Evolutionary conservation across 2,888 invertebrate species (phyloP).

Genomic region (Automeris io): DNA sequence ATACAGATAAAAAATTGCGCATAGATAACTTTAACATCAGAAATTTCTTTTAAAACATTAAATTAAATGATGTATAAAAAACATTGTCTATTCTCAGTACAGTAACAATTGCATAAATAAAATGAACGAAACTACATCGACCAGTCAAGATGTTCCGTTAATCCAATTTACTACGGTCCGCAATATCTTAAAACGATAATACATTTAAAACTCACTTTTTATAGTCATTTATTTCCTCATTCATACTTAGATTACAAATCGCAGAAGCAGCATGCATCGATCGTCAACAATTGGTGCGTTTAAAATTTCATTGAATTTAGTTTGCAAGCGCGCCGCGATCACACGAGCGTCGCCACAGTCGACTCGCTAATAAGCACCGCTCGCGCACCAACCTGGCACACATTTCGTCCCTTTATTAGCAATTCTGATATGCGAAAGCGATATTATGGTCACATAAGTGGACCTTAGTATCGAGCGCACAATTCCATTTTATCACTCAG

Average conservation of each 20-base stretch:
- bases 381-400: slow-evolving; percentile 47
- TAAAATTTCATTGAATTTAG: slow-evolving; percentile 7
- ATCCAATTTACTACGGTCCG: background rate
- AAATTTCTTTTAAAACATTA: too few species aligned
- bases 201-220: too few species aligned
- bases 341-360: slow-evolving; percentile 44
- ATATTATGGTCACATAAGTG: slow-evolving; percentile 64
- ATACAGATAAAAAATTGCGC: too few species aligned
- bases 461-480: slow-evolving; percentile 42
- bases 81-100: too few species aligned
- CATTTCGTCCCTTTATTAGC: slow-evolving; percentile 66
- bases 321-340: slow-evolving; percentile 24
- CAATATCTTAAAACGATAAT: background rate
- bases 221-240: too few species aligned
- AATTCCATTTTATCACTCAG: slow-evolving; percentile 63
- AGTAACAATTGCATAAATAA: too few species aligned
- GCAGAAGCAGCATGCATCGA: background rate
- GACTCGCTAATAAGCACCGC: slow-evolving; percentile 36
- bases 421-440: slow-evolving; percentile 71
- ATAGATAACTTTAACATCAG: too few species aligned
- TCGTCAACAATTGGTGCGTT: slow-evolving; percentile 12
- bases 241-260: too few species aligned
- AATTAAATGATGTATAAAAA: too few species aligned
- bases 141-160: too few species aligned
- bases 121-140: too few species aligned